Evolutionary conservation across 1,140 invertebrate genomes (phyloP).

Genomic region (Pseudobourletiella spinata): DNA sequence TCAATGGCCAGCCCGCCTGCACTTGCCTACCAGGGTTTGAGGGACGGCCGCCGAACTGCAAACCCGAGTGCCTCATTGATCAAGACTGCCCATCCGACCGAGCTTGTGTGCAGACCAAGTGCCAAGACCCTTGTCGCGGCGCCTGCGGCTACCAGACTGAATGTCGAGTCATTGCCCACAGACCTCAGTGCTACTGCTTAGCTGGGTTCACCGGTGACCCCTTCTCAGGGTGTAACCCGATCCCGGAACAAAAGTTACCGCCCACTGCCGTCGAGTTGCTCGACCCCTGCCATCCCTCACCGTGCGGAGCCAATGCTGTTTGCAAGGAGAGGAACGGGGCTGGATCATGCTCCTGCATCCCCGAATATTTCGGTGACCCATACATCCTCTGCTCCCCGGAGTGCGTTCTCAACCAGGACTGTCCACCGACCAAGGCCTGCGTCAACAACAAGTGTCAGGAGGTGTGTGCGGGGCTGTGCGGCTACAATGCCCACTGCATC

Average conservation of each 20-base stretch:
- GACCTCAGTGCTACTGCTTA: conserved; percentile 58
- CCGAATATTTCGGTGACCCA: conserved; percentile 52
- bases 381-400: conserved; percentile 60
- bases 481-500: conserved; percentile 50
- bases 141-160: conserved; percentile 45
- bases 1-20: conserved; percentile 37
- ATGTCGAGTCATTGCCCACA: conserved; percentile 70
- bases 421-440: conserved; percentile 61
- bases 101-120: conserved; percentile 63
- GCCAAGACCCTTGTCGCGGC: conserved; percentile 56
- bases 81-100: conserved; percentile 58
- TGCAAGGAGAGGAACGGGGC: conserved; percentile 17
- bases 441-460: conserved; percentile 62
- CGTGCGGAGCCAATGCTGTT: conserved; percentile 48
- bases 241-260: conserved; percentile 50
- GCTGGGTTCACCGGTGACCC: conserved; percentile 41
- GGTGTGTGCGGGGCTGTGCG: conserved; percentile 68
- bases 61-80: conserved; percentile 37
- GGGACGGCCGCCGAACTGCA: conserved; percentile 37
- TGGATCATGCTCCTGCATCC: conserved; percentile 50
- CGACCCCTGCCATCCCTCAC: conserved; percentile 55
- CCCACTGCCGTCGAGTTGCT: conserved; percentile 29
- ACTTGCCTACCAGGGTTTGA: conserved; percentile 38
- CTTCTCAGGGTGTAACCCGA: conserved; percentile 45
- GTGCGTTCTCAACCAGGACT: conserved; percentile 74